A percentile compares a stretch with the other conserved stretches of the same genome.
phyloP scores from a whole-genome alignment of 2,888 invertebrate species.

The Protonemura montana region DNA sequence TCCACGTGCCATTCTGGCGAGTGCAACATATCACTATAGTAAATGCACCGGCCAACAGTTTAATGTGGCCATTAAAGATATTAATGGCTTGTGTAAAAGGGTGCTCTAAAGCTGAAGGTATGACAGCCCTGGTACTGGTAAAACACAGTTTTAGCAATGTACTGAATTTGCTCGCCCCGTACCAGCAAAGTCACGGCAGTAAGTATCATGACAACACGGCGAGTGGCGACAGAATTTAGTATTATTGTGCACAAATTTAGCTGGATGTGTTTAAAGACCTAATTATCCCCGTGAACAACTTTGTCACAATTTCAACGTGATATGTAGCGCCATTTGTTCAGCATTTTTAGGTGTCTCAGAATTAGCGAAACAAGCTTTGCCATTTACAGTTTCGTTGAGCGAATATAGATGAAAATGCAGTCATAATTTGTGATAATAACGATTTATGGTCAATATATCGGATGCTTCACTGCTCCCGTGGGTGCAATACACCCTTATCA shows the following conservation, averaged over 20 bases:
- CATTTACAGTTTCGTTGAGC: not conserved
- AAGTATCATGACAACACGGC: not conserved
- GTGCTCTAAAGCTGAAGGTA: not conserved
- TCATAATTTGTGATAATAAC: conserved; percentile 9
- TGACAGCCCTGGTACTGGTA: not conserved
- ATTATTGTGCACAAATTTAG: not conserved
- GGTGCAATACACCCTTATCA: not conserved
- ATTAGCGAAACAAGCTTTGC: not conserved
- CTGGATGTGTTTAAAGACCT: not conserved
- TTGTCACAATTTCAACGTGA: not conserved
- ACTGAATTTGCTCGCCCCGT: not conserved
- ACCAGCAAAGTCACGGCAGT: not conserved
- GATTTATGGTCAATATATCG: not conserved
- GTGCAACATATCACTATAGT: conserved; percentile 42
- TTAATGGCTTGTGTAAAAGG: conserved; percentile 41
- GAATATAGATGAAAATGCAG: not conserved
- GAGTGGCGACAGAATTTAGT: not conserved
- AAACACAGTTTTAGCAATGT: not conserved
- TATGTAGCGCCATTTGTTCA: not conserved
- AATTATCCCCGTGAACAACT: not conserved
- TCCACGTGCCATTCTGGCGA: conserved; percentile 38
- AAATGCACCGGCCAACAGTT: conserved; percentile 41
- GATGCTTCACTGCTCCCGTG: not conserved
- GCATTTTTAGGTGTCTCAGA: not conserved
- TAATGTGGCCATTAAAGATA: conserved; percentile 47